A percentile compares a stretch with the other conserved stretches of the same genome.
phyloP scores from a whole-genome alignment of 2,113 vertebrate species.

The Paradisaea rubra region DNA sequence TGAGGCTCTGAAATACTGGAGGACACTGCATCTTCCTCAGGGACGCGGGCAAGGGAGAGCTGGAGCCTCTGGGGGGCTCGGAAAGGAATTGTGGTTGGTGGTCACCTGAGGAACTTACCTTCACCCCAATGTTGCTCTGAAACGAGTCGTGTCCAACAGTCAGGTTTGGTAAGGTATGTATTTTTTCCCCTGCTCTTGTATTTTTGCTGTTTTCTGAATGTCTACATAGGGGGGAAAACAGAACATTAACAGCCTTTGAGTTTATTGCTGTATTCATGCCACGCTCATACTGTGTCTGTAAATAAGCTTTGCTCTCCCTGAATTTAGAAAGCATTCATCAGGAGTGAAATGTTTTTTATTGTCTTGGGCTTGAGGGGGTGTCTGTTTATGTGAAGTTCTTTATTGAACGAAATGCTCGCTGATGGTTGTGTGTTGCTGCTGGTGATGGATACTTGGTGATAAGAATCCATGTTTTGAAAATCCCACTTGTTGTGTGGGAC shows the following conservation, averaged over 20 bases:
- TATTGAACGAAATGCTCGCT: neutral
- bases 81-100: neutral
- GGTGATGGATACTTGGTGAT: neutral
- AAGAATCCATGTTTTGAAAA: neutral
- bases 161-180: constrained; percentile 63
- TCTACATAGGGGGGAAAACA: neutral
- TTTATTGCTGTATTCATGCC: neutral
- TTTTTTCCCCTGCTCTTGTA: neutral
- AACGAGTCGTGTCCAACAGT: neutral
- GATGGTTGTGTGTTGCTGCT: neutral
- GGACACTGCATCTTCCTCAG: constrained; percentile 40
- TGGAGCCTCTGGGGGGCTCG: neutral
- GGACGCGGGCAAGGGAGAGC: neutral
- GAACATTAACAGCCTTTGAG: neutral
- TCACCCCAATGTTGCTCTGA: constrained; percentile 68
- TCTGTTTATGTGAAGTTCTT: neutral
- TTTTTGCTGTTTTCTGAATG: neutral
- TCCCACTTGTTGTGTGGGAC: neutral
- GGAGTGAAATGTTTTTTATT: neutral
- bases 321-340: neutral
- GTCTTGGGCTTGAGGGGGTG: neutral
- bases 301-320: neutral
- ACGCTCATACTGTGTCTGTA: neutral
- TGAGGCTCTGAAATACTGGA: constrained; percentile 54
- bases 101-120: constrained; percentile 25